Conservation (phyloP, 1,140 invertebrate species). For the Amphibalanus amphitrite region DNA sequence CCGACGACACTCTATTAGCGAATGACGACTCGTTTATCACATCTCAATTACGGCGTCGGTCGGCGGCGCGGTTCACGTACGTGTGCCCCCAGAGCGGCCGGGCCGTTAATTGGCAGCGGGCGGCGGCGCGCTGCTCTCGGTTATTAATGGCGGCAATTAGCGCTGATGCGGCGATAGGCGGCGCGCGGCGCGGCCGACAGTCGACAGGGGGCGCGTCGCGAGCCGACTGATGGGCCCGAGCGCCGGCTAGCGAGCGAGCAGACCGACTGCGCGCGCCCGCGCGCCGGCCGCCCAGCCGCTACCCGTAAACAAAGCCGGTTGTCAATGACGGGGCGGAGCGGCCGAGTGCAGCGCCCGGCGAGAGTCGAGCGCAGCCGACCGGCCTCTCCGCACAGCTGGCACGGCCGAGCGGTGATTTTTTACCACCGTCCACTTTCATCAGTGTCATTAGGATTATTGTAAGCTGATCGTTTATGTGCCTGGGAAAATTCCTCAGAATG, state of each 20-base stretch:
- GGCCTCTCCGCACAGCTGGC: too few species aligned
- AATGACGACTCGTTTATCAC: background rate
- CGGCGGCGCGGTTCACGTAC: background rate
- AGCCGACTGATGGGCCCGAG: background rate
- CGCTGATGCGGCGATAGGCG: background rate
- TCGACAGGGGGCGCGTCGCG: background rate
- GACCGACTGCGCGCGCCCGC: background rate
- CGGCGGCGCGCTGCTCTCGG: background rate
- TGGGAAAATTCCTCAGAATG: background rate
- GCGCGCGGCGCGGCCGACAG: too few species aligned
- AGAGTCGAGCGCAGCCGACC: too few species aligned
- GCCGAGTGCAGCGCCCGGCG: too few species aligned
- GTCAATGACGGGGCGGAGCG: too few species aligned
- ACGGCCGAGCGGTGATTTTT: background rate
- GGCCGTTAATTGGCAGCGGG: conserved; percentile 1
- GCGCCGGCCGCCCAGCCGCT: too few species aligned
- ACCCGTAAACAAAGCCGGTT: background rate
- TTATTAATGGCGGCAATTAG: conserved; percentile 1
- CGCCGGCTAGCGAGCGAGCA: too few species aligned
- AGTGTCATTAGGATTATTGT: conserved; percentile 1
- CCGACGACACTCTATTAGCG: conserved; percentile 1
- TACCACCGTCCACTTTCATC: background rate
- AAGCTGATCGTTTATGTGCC: background rate
- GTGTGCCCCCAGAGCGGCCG: background rate
- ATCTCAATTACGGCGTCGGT: background rate